Evolutionary conservation across 2,113 vertebrate species (phyloP), one percentile per base, ranked within the genome.

Genomic region (Apodemus speciosus): DNA sequence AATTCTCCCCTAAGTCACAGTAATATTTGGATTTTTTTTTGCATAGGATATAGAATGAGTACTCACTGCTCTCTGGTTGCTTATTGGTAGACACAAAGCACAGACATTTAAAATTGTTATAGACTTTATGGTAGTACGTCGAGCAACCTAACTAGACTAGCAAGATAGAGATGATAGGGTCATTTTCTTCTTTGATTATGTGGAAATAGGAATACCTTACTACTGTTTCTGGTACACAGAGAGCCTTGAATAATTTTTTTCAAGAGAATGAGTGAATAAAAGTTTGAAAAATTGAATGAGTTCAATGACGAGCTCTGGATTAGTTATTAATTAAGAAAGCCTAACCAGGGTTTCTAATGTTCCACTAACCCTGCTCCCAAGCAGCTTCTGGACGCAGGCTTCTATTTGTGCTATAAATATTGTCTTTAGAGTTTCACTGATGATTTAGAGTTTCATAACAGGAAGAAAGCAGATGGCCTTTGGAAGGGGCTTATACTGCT

Each of bases 381-480:
- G 43, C 56, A 94, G 43, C 43, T 46, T 46, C 43, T 4, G 43
- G 6, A 46, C 43, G 43, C 43, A 46, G 43, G 43, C 43, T 46
- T 46, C 43, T 46, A 46, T 81, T 97, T 92, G 16, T 90, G 89
- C 89, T 97, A 95, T 95, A 94, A 88, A 95, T 94, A 89, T 97
- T 98, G 98, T 96, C 83, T 95, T 90, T 94, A 75, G 69, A 85
- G 62, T 96, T 98, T 96, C 77, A 96, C 95, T 96, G 94, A 95
- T 96, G 94, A 96, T 94, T 56, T 95, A 95, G 93, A 97, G 94
- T 97, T 92, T 90, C 79, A 66, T 96, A 96, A 96, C 97, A 96
- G 98, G 97, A 96, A 97, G 96, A 79, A 92, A 85, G 85, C 91
- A 94, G 97, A 95, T 97, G 96, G 86, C 97, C 97, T 92, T 93